Evolutionary conservation across 2,797 vertebrate species (phyloP), one percentile per base, ranked within the genome.

Genomic region (Scolopax rusticola): DNA sequence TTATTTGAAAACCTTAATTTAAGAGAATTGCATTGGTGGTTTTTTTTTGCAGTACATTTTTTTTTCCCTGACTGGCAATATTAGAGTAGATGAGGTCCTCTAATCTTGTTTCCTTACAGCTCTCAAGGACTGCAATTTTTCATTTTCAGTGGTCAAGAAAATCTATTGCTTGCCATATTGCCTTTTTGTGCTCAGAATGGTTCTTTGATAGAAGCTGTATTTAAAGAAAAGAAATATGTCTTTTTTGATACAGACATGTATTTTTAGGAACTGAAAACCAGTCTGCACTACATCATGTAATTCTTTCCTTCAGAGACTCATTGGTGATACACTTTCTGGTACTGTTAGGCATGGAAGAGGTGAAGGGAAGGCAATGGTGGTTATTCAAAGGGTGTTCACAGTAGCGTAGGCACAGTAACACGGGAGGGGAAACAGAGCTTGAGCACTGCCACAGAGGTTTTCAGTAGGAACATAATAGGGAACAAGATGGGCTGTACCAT

Each of bases 321-420:
- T 1, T 56, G 38, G 23, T 38, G n/a, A 48, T 15, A 24, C 15
- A 21, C 20, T 48, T 14, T 38, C 40, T 51, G 53, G 25, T 12
- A 32, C 12, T 15, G 24, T 20, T 27, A 54, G 63, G 18, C 16
- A 23, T 5, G 23, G 51, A 79, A 25, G 40, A 25, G 9, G 8
- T 27, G 19, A 19, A 75, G 19, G 30, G 57, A 61, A 69, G 13
- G 27, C 25, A 64, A 6, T 13, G 20, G 32, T 50, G 27, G 6
- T 43, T 64, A 23, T 48, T 84, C 36, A 33, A 40, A 43, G 28
- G 27, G 7, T n/a, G 23, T 38, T 70, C 25, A 23, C 45, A 15
- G 7, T 9, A 33, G 27, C 1, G 1, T 12, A 23, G 21, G 24
- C 32, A 45, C 17, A 48, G 3, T 15, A 25, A 4, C 6, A 24